phyloP scores from a whole-genome alignment of 1,140 invertebrate genomes.

The Drosophila setifemur region DNA sequence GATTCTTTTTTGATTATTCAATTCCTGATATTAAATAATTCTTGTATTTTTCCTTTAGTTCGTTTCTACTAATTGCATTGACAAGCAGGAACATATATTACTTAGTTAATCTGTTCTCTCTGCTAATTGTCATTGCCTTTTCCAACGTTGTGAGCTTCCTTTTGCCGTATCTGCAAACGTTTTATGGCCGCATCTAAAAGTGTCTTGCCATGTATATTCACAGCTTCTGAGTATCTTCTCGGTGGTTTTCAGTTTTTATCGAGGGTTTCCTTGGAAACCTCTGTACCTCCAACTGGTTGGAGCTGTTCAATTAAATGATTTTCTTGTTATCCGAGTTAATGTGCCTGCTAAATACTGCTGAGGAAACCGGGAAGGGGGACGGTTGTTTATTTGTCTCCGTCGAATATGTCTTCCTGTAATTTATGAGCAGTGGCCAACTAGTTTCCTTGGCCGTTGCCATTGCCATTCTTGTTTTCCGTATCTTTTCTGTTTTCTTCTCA shows the following conservation, averaged over 20 bases:
- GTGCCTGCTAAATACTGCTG: conserved; percentile 59
- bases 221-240: conserved; percentile 16
- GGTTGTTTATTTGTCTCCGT: conserved; percentile 48
- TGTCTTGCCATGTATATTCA: conserved; percentile 14
- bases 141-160: background rate
- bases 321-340: conserved; percentile 45
- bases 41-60: too few relatives aligned
- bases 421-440: conserved; percentile 60
- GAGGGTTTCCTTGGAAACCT: conserved; percentile 5
- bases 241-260: too few relatives aligned
- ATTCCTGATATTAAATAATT: too few relatives aligned
- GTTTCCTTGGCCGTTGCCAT: conserved; percentile 30
- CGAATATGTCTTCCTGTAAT: conserved; percentile 65
- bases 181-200: background rate
- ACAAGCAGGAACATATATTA: too few relatives aligned
- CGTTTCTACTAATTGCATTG: too few relatives aligned
- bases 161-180: background rate
- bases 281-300: conserved; percentile 22
- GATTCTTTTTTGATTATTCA: too few relatives aligned
- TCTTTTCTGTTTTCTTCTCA: conserved; percentile 2
- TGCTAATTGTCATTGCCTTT: background rate
- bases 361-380: background rate
- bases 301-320: conserved; percentile 50
- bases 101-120: background rate
- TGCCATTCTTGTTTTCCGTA: conserved; percentile 16